Base-by-base conservation (phyloP, 2,113 vertebrate genomes). In the Sander vitreus region DNA sequence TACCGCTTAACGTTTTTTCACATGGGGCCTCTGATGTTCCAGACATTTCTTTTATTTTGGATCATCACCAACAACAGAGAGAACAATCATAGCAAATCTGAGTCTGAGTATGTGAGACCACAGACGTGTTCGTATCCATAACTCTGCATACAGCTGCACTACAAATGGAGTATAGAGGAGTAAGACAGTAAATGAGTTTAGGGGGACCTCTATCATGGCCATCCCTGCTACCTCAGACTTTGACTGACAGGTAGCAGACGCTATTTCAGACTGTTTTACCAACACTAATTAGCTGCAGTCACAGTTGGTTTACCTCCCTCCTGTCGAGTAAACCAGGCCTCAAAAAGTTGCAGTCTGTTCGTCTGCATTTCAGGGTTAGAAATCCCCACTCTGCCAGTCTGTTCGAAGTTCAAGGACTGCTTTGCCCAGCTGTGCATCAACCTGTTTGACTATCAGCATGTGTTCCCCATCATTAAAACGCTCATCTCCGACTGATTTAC, bases 381-480 rank as follows among this genome's bases (percentile, higher is more conserved):
- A 58, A n/a, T 48, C 59, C 13, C 12, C 10, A 0, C 54, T 63
- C 75, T 54, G 16, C 36, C 54, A 50, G 18, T 59, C 5, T 54
- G 65, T 68, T 54, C 21, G 14, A 54, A 77, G 5, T 27, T 64
- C 27, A 63, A 55, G 6, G 39, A 39, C 27, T 47, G 43, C 18
- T 15, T 79, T 36, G n/a, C 48, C 50, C 69, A 80, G 59, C 36
- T 75, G 72, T 47, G 48, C 10, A 23, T 45, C 27, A 67, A 47
- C 57, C 57, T 63, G 36, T 14, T 50, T 71, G 55, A 75, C 72
- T 53, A 57, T 73, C 73, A 69, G 21, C 66, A 19, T 58, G 33
- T 73, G 58, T 45, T 68, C 19, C 65, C 65, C 18, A 15, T 78
- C 67, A 67, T 1, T 39, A 48, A 76, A 73, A 60, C 53, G 19